Percentiles rank a stretch among this genome's conserved stretches.
Evolutionary conservation across 2,113 vertebrate species (phyloP).

Genomic region (Scortum barcoo): DNA sequence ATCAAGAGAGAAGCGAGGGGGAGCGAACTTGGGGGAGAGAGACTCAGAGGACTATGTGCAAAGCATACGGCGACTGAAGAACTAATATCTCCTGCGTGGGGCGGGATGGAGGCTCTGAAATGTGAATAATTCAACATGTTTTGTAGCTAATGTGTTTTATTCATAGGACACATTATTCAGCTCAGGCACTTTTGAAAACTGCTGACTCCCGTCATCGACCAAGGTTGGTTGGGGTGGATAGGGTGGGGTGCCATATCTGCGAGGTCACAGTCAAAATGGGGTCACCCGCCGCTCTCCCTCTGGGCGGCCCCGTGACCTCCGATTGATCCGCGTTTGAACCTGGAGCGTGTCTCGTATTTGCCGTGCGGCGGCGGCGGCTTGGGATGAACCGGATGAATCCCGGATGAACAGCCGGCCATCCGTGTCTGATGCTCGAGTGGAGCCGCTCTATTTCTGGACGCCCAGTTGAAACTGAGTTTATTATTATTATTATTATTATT

Average conservation of each 20-base stretch:
- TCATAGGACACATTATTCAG: conserved; percentile 86
- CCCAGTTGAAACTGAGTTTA: conserved; percentile 42
- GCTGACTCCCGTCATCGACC: conserved; percentile 76
- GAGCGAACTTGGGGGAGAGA: conserved; percentile 47
- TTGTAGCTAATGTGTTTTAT: conserved; percentile 88
- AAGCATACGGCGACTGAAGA: conserved; percentile 70
- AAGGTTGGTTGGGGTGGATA: conserved; percentile 59
- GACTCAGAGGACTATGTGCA: conserved; percentile 69
- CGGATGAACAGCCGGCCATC: conserved; percentile 8
- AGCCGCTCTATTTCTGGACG: conserved; percentile 47
- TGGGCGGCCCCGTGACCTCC: conserved; percentile 41
- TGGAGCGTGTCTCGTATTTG: conserved; percentile 8
- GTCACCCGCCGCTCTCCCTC: conserved; percentile 16
- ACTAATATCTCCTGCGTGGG: conserved; percentile 78
- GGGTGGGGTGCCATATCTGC: conserved; percentile 24
- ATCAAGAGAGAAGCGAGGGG: conserved; percentile 57
- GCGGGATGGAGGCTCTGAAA: conserved; percentile 67
- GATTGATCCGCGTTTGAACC: conserved; percentile 56
- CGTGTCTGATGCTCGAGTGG: conserved; percentile 35
- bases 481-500: conserved; percentile 57
- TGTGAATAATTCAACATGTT: conserved; percentile 88
- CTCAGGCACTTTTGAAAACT: conserved; percentile 76
- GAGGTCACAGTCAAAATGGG: conserved; percentile 62
- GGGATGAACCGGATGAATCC: conserved; percentile 18
- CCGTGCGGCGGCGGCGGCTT: neutral